A percentile compares a stretch with the other conserved stretches of the same genome.
phyloP scores from a whole-genome alignment of 1,140 invertebrate species.

The Hylaeus anthracinus region DNA sequence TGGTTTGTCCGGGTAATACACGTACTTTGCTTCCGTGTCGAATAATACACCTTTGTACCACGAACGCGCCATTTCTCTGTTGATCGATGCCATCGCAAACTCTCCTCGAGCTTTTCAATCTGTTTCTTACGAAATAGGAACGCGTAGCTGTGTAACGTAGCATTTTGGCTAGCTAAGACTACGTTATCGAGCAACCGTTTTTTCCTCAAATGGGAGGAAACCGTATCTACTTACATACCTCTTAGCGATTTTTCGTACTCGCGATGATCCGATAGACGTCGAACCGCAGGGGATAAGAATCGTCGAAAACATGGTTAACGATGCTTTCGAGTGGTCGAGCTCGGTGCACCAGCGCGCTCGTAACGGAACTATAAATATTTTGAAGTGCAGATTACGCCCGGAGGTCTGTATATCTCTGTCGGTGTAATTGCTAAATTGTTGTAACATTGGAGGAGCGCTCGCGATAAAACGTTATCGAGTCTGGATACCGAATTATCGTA shows the following conservation, averaged over 20 bases:
- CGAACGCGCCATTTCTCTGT: constrained; percentile 11
- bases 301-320: neutral
- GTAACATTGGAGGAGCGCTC: constrained; percentile 38
- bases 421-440: constrained; percentile 57
- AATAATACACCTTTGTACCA: no score
- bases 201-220: no score
- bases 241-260: no score
- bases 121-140: no score
- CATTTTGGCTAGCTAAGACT: no score
- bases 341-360: neutral
- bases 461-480: constrained; percentile 43
- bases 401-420: neutral
- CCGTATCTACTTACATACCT: no score
- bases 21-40: constrained; percentile 10
- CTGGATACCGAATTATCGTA: constrained; percentile 50
- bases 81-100: neutral
- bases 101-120: neutral
- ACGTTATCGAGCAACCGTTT: no score
- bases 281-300: no score
- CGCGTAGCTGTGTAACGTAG: no score
- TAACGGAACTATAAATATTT: constrained; percentile 44
- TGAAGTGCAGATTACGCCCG: constrained; percentile 28
- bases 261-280: no score
- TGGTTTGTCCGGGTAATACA: constrained; percentile 8
- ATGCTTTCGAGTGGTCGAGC: no score